These are phyloP conservation scores for Gnathonemus longibarbis DNA, from an alignment of 2,113 vertebrate genomes.

Conservation along the genomic window DNA sequence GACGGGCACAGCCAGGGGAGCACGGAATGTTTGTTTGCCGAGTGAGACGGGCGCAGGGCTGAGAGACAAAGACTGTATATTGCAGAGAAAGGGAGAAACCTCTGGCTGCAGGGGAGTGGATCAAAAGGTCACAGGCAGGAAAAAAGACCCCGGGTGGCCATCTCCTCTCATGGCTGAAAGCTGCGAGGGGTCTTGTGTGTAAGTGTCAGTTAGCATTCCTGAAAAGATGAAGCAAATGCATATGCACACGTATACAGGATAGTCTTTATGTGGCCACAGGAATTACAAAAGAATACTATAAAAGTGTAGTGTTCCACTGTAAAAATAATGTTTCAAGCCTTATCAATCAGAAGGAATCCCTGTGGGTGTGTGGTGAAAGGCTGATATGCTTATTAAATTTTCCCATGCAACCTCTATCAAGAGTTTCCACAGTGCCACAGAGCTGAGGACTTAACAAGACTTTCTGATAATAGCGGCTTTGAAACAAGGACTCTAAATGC, in stretches of 20 bases:
- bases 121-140: neutral
- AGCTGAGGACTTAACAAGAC: neutral
- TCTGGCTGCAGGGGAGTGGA: conserved; percentile 5
- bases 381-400: neutral
- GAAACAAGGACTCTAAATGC: neutral
- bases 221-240: neutral
- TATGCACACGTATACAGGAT: neutral
- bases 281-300: neutral
- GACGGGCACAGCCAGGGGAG: neutral
- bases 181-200: neutral
- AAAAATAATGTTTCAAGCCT: neutral
- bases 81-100: neutral
- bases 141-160: neutral
- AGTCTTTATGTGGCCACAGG: neutral
- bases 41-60: neutral
- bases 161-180: neutral
- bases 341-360: neutral
- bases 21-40: neutral
- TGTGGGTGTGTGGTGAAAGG: neutral
- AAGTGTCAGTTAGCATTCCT: neutral
- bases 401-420: neutral
- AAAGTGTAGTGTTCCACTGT: neutral
- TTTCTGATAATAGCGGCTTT: neutral
- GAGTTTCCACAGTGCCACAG: neutral
- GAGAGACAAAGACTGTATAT: neutral